A percentile compares a stretch with the other conserved stretches of the same genome.
phyloP scores from a whole-genome alignment of 2,113 vertebrate genomes.

The Xenotilapia leptura region DNA sequence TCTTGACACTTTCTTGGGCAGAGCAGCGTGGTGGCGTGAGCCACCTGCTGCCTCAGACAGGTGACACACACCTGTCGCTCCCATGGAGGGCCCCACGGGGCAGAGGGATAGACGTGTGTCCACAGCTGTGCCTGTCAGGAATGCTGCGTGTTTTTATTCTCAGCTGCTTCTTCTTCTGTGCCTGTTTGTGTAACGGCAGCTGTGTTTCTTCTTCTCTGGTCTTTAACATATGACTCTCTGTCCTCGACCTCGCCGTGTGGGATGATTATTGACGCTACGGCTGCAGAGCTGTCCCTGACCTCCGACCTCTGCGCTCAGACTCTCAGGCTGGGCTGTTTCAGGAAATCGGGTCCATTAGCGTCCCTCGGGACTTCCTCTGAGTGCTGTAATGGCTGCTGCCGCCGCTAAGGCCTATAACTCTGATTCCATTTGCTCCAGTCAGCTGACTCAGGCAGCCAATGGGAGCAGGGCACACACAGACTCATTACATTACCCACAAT shows the following conservation, averaged over 20 bases:
- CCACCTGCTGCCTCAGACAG: neutral
- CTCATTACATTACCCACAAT: neutral
- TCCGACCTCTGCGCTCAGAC: neutral
- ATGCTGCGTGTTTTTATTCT: neutral
- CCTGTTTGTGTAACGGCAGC: neutral
- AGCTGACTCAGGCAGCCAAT: neutral
- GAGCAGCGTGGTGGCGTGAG: neutral
- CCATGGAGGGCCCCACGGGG: neutral
- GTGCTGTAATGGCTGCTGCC: conserved; percentile 1
- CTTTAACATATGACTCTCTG: neutral
- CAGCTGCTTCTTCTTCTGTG: neutral
- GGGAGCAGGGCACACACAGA: neutral
- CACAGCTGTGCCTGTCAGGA: conserved; percentile 19
- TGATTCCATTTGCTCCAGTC: neutral
- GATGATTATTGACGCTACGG: neutral
- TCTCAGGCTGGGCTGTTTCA: neutral
- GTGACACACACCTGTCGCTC: neutral
- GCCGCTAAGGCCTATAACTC: neutral
- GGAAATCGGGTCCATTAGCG: neutral
- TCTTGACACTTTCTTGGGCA: neutral
- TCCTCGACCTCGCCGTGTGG: neutral
- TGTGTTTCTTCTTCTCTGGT: neutral
- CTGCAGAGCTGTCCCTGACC: neutral
- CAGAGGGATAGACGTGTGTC: neutral
- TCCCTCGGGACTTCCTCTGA: conserved; percentile 6